Evolutionary conservation across 2,888 invertebrate genomes (phyloP).

Genomic region (Papilio gigon): DNA sequence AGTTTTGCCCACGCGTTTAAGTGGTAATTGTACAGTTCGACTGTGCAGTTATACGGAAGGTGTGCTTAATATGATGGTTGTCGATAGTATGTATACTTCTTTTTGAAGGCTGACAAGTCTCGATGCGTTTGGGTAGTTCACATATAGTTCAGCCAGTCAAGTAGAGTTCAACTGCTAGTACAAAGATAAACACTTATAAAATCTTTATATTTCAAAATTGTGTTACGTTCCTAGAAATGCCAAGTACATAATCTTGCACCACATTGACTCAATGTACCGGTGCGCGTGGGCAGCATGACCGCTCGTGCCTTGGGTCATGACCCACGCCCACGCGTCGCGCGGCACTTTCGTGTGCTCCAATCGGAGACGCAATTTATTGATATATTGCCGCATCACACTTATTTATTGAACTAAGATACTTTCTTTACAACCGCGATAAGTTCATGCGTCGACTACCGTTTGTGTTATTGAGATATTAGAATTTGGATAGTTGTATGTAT

Average conservation of each 20-base stretch:
- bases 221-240: background rate
- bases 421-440: conserved; percentile 58
- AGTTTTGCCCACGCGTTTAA: too few species aligned
- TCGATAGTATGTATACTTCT: background rate
- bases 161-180: background rate
- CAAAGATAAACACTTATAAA: background rate
- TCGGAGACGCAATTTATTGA: conserved; percentile 61
- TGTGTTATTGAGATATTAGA: conserved; percentile 43
- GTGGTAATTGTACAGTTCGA: too few species aligned
- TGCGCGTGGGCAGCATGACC: conserved; percentile 43
- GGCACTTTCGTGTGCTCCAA: conserved; percentile 55
- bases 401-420: conserved; percentile 62
- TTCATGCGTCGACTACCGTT: conserved; percentile 52
- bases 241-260: conserved; percentile 34
- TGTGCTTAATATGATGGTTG: background rate
- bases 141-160: background rate
- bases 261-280: conserved; percentile 32
- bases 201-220: background rate
- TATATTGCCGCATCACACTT: conserved; percentile 60
- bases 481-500: conserved; percentile 28
- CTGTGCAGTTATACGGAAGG: too few species aligned
- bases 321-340: conserved; percentile 66
- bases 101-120: background rate
- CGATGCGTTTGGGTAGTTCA: background rate
- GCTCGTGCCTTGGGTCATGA: conserved; percentile 62